Evolutionary conservation across 2,888 invertebrate species (phyloP).

Genomic region (Aspidapion aeneum): DNA sequence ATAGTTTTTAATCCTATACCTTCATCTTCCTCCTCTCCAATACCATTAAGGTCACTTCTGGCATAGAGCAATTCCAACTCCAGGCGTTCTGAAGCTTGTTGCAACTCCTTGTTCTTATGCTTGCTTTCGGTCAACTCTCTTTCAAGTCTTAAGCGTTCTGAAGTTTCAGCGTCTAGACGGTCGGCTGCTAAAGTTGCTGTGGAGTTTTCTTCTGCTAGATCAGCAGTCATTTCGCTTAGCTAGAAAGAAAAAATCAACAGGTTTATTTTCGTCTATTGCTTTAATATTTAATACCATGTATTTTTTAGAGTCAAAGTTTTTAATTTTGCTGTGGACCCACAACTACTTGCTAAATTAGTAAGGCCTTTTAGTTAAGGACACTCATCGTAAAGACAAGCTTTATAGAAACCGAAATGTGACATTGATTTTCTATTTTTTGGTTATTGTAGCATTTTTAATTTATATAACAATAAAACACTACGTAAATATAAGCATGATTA

Average conservation of each 20-base stretch:
- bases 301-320: too few relatives aligned
- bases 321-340: too few relatives aligned
- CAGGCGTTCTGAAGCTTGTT: slow-evolving; percentile 73
- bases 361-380: too few relatives aligned
- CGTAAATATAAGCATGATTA: too few relatives aligned
- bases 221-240: slow-evolving; percentile 91
- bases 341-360: too few relatives aligned
- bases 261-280: background rate
- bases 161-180: slow-evolving; percentile 85
- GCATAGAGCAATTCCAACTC: slow-evolving; percentile 87
- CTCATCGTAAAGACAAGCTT: too few relatives aligned
- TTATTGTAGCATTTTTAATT: too few relatives aligned
- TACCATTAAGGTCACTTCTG: slow-evolving; percentile 61
- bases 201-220: slow-evolving; percentile 89
- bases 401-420: too few relatives aligned
- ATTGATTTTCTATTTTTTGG: too few relatives aligned
- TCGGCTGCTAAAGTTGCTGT: slow-evolving; percentile 86
- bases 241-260: slow-evolving; percentile 43
- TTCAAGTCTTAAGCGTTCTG: slow-evolving; percentile 81
- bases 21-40: slow-evolving; percentile 67
- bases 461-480: too few relatives aligned
- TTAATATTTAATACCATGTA: too few relatives aligned
- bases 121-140: slow-evolving; percentile 83
- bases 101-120: slow-evolving; percentile 69
- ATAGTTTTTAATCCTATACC: slow-evolving; percentile 41